Base-by-base conservation (phyloP, 2,888 invertebrate species). In the Agriopis aurantiaria region DNA sequence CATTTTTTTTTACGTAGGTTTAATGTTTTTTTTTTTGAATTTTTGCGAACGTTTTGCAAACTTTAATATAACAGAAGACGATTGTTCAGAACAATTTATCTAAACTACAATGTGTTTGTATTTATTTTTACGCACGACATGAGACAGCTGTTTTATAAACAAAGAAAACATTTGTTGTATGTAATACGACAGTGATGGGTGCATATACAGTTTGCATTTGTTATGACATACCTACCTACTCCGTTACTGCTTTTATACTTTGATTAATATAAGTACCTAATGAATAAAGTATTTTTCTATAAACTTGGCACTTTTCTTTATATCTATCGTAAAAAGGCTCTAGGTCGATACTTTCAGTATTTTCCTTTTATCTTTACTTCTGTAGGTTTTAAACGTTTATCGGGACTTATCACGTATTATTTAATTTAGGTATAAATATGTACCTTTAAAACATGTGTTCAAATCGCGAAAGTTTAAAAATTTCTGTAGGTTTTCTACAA, bases 261-360 rank as follows among this genome's bases (percentile, higher is more conserved):
- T 53, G 14, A 59, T 48, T 59, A 53, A 53, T 63, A n/a, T 58
- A 63, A 67, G 33, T 60, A n/a, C n/a, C n/a, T n/a, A 33, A 40
- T 56, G 41, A 71, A 71, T 71, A 69, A 69, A 73, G 33, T 60
- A 56, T 33, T 63, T 65, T 69, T 71, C 3, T 66, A 63, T 14
- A 48, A 17, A 49, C n/a, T 65, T 68, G 8, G n/a, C 6, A 23
- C 59, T 68, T 59, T 57, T 58, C 49, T 53, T 12, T 5, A n/a
- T n/a, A 3, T 8, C n/a, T 14, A 8, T n/a, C 33, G 23, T 11
- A 33, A 6, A 52, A 33, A 17, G n/a, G 49, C 2, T 9, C 11
- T 52, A 11, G 33, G 33, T 17, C n/a, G 49, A 33, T 23, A 23
- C 33, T 33, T 3, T n/a, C 2, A n/a, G 5, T n/a, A 49, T n/a